Evolutionary conservation across 1,140 invertebrate genomes (phyloP).

Genomic region (Megalopta genalis): DNA sequence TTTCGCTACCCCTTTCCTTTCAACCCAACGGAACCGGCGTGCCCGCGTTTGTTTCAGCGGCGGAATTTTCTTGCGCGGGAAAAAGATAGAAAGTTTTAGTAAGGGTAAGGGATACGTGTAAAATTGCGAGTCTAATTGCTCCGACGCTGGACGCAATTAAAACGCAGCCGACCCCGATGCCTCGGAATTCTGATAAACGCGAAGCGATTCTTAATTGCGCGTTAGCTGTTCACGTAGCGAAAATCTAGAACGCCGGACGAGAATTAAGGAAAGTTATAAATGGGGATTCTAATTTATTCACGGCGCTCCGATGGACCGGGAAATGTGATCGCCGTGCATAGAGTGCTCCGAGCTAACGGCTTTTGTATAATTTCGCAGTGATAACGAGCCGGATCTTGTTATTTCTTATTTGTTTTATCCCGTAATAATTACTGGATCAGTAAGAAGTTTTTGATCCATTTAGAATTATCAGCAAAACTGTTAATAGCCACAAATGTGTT

Average conservation of each 20-base stretch:
- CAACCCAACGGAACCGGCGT: too few relatives aligned
- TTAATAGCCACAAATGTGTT: too few relatives aligned
- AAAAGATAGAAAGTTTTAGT: conserved; percentile 10
- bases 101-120: conserved; percentile 18
- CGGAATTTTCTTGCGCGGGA: neutral
- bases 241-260: neutral
- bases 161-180: neutral
- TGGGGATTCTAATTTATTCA: neutral
- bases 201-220: conserved; percentile 23
- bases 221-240: neutral
- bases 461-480: too few relatives aligned
- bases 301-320: too few relatives aligned
- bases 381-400: too few relatives aligned
- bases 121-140: conserved; percentile 39
- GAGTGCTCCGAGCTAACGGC: too few relatives aligned
- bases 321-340: too few relatives aligned
- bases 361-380: too few relatives aligned
- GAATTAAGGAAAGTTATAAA: neutral
- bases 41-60: neutral
- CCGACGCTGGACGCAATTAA: conserved; percentile 14
- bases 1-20: neutral
- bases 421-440: too few relatives aligned
- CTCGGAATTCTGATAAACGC: conserved; percentile 21
- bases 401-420: too few relatives aligned
- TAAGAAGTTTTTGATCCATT: too few relatives aligned